These are phyloP conservation scores for Chaenocephalus aceratus DNA, from an alignment of 2,113 vertebrate species.

Conservation along the genomic window DNA sequence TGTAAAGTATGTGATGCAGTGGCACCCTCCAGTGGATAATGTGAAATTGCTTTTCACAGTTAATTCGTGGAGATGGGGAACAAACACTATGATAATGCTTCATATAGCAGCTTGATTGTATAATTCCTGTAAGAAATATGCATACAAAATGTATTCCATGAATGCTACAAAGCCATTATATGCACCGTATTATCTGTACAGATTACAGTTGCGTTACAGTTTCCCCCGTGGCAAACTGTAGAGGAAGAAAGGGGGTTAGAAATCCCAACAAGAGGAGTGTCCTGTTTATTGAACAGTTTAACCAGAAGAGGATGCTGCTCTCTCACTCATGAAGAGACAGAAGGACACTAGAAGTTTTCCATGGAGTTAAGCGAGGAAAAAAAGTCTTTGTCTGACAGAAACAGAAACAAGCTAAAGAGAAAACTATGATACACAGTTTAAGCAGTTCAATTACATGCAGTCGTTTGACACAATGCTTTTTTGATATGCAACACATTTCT, in stretches of 20 bases:
- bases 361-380: neutral
- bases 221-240: neutral
- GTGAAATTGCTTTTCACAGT: neutral
- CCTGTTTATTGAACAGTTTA: slow-evolving; percentile 41
- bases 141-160: neutral
- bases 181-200: too few species aligned
- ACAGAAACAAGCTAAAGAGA: slow-evolving; percentile 13
- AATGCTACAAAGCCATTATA: neutral
- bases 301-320: slow-evolving; percentile 83
- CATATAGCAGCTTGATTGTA: neutral
- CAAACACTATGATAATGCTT: neutral
- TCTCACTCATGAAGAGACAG: slow-evolving; percentile 67
- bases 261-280: neutral
- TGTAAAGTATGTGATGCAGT: neutral
- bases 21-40: slow-evolving; percentile 60
- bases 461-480: neutral
- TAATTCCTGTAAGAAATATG: neutral
- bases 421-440: neutral
- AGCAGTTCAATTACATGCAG: neutral
- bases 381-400: slow-evolving; percentile 18
- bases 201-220: neutral
- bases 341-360: neutral
- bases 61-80: neutral
- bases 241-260: neutral
- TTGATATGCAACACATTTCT: neutral